Base-by-base conservation (phyloP, 1,140 invertebrate species). In the Radopholus similis region DNA sequence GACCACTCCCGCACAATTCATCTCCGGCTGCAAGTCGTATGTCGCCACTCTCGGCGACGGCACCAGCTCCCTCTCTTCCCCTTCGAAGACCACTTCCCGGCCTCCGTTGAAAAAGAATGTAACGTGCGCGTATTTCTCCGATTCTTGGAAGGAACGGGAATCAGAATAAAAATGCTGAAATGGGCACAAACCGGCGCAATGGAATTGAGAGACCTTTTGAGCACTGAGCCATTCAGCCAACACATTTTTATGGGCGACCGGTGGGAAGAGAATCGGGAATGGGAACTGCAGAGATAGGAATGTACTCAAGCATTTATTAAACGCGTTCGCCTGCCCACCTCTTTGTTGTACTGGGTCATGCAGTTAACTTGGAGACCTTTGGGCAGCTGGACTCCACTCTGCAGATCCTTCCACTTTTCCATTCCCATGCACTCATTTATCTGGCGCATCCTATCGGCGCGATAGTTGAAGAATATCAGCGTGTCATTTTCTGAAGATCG, bases 61-160 rank as follows among this genome's bases (percentile, higher is more conserved):
- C n/a, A 86, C 84, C 83, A 85, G 77, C 23, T 68, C 59, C 8
- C 85, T 71, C 26, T 85, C 85, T 77, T 85, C 85, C 21, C 74
- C 68, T 28, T 78, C 74, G 67, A 86, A 86, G 30, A 75, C 77
- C 47, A 77, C 75, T 69, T 85, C 85, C 38, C 80, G 73, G 23
- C 85, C 85, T 26, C 85, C 85, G 66, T 86, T 86, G 76, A 85
- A 86, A 71, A 85, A 85, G 72, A 85, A 85, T 2, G 85, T 85
- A 6, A 85, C 85, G 68, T 85, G 85, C 21, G 85, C 84, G 70
- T 86, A 85, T 56, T 85, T 86, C 65, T 85, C 85, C 8, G 85
- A 86, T 72, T 85, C 85, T 72, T 51, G 70, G 55, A n/a, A 2
- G 15, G 13, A 15, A 2, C 9, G 21, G 34, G n/a, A 28, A 2